A percentile compares a stretch with the other conserved stretches of the same genome.
phyloP scores from a whole-genome alignment of 2,888 invertebrate species.

The Zygaena filipendulae region DNA sequence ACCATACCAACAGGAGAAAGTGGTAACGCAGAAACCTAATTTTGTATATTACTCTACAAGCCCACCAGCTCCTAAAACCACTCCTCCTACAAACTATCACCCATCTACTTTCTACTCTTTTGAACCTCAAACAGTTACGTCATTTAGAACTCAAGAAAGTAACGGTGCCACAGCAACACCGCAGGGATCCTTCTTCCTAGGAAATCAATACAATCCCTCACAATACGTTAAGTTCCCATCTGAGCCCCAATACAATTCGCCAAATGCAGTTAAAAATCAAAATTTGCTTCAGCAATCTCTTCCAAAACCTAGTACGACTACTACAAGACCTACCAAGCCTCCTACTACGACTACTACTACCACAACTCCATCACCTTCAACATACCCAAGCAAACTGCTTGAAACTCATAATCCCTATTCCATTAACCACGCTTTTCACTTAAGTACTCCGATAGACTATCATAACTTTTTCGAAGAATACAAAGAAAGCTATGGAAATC shows the following conservation, averaged over 20 bases:
- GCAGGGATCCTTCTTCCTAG: conserved; percentile 38
- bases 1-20: conserved; percentile 29
- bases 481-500: conserved; percentile 35
- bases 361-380: conserved; percentile 39
- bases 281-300: conserved; percentile 4
- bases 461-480: conserved; percentile 49
- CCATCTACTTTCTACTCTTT: conserved; percentile 45
- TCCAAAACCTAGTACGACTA: conserved; percentile 24
- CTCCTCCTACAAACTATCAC: conserved; percentile 27
- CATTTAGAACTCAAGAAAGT: conserved; percentile 31
- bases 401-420: conserved; percentile 62
- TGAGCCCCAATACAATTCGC: conserved; percentile 23
- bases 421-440: conserved; percentile 60
- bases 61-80: conserved; percentile 43
- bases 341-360: conserved; percentile 30
- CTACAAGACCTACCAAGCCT: conserved; percentile 34
- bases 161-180: conserved; percentile 24
- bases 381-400: conserved; percentile 45
- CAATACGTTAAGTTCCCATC: conserved; percentile 31
- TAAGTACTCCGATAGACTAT: conserved; percentile 56
- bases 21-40: conserved; percentile 46
- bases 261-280: conserved; percentile 22
- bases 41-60: conserved; percentile 40
- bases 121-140: conserved; percentile 49
- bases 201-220: conserved; percentile 31